Base-by-base conservation (phyloP, 2,113 vertebrate species). In the Patagioenas fasciata region DNA sequence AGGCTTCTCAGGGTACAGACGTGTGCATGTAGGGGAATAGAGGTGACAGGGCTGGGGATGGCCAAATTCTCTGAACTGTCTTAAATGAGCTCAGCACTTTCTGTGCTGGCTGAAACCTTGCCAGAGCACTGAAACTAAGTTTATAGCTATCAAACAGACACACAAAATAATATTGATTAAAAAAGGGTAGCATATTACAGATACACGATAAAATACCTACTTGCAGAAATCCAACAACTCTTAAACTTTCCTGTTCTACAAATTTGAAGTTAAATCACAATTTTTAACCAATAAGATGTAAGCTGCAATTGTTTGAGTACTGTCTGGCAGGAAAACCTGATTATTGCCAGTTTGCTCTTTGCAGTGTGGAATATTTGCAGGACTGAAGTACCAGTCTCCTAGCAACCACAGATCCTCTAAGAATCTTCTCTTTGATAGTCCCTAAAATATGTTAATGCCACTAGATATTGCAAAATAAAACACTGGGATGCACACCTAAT, bases 351-450 rank as follows among this genome's bases (percentile, higher is more conserved):
- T 95, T 94, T 90, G 89, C 53, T 96, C 80, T 96, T 95, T 73
- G 82, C 94, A 89, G 74, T 80, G 40, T 75, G 42, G 80, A 96
- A 97, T 93, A 95, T 94, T 97, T 96, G 91, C 95, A 95, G 93
- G 96, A 96, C 21, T 91, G 93, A 97, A 96, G 89, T 82, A 93
- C 85, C 73, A 95, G 97, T 97, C 69, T 97, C 97, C 97, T 97
- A 97, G 97, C 97, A 97, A 97, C 97, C 91, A 95, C 56, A 97
- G 91, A 96, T 97, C 82, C 92, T 96, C 73, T 89, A 96, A 97
- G 94, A 97, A 96, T 95, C 85, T 95, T 96, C 91, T 88, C 82
- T 93, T 89, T 92, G 92, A 95, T 97, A 95, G 90, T 91, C 91
- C 96, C 90, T 97, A 96, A 96, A 97, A 96, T 96, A 97, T 95